Conservation (phyloP, 1,140 invertebrate genomes). For the Oscheius sp. region DNA sequence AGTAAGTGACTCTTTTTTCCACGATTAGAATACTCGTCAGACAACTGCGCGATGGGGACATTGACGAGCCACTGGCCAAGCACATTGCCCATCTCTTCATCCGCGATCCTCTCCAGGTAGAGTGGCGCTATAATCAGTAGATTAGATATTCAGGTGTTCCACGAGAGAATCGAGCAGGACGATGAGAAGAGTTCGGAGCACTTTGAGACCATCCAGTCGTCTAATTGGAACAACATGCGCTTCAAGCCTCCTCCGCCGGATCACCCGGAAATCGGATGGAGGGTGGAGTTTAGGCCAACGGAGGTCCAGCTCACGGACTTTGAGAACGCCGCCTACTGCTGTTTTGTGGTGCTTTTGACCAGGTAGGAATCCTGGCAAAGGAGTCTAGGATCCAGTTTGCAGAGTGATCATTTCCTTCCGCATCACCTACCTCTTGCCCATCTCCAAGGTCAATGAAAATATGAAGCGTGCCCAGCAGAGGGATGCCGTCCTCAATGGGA, state of each 20-base stretch:
- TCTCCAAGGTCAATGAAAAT: slow-evolving; percentile 95
- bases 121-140: neutral
- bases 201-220: slow-evolving; percentile 98
- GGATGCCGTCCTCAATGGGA: slow-evolving; percentile 77
- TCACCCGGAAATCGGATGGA: slow-evolving; percentile 84
- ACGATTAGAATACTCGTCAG: slow-evolving; percentile 51
- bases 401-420: slow-evolving; percentile 93
- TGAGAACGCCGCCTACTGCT: slow-evolving; percentile 98
- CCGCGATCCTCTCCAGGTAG: slow-evolving; percentile 79
- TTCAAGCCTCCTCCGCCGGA: slow-evolving; percentile 81
- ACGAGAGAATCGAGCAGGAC: slow-evolving; percentile 90
- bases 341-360: slow-evolving; percentile 93
- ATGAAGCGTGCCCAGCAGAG: slow-evolving; percentile 88
- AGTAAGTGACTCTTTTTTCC: neutral
- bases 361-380: slow-evolving; percentile 62
- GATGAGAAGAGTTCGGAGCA: slow-evolving; percentile 92
- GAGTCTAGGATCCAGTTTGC: slow-evolving; percentile 64
- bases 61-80: slow-evolving; percentile 72
- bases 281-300: slow-evolving; percentile 97
- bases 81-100: slow-evolving; percentile 98
- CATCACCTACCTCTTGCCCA: slow-evolving; percentile 92
- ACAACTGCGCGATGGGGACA: slow-evolving; percentile 75
- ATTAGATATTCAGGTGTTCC: slow-evolving; percentile 73
- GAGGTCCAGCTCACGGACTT: slow-evolving; percentile 96
- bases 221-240: slow-evolving; percentile 99